These are phyloP conservation scores for Platysteira castanea DNA, from an alignment of 2,113 vertebrate species.

Conservation along the genomic window DNA sequence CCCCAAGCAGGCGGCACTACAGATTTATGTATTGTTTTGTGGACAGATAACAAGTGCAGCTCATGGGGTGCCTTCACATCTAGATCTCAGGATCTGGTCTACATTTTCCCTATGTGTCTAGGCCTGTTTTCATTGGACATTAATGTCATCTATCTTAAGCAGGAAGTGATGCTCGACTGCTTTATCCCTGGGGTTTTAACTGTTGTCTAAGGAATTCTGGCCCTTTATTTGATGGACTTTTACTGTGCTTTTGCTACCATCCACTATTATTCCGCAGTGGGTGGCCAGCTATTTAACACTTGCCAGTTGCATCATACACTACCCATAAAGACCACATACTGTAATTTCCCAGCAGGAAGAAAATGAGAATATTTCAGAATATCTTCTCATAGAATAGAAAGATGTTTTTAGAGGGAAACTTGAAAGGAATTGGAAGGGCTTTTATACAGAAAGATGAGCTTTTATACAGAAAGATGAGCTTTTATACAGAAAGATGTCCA, in stretches of 20 bases:
- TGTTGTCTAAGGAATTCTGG: slow-evolving; percentile 61
- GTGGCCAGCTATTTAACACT: slow-evolving; percentile 49
- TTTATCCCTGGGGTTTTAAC: slow-evolving; percentile 63
- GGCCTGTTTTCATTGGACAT: slow-evolving; percentile 31
- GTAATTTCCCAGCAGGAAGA: slow-evolving; percentile 41
- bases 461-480: background rate
- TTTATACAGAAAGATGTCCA: background rate
- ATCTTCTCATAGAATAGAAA: background rate
- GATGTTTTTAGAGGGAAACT: background rate
- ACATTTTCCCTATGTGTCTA: background rate
- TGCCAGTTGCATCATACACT: slow-evolving; percentile 41
- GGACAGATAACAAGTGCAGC: slow-evolving; percentile 42
- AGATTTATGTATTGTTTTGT: slow-evolving; percentile 57
- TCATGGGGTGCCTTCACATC: background rate
- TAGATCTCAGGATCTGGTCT: background rate
- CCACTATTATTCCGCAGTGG: slow-evolving; percentile 47
- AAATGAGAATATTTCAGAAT: slow-evolving; percentile 29
- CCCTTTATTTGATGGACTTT: slow-evolving; percentile 57
- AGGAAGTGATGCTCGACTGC: slow-evolving; percentile 73
- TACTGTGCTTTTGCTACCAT: slow-evolving; percentile 45
- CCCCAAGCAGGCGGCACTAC: background rate
- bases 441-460: background rate
- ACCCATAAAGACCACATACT: background rate
- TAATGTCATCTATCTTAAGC: slow-evolving; percentile 56
- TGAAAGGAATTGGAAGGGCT: background rate